A percentile compares a stretch with the other conserved stretches of the same genome.
Evolutionary conservation across 2,113 vertebrate genomes (phyloP).

Genomic region (Spilogale gracilis): DNA sequence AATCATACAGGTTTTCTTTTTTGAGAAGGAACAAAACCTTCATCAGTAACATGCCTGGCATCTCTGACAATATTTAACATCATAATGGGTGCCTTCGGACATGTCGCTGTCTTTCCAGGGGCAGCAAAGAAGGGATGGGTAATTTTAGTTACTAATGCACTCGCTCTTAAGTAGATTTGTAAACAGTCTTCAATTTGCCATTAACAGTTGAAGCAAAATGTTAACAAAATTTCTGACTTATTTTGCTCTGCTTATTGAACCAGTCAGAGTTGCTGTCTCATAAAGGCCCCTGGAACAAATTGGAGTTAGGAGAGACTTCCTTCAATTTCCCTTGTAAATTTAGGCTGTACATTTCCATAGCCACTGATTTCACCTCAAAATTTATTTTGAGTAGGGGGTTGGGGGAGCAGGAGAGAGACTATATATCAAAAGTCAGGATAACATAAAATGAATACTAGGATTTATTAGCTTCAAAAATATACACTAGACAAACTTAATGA

Average conservation of each 20-base stretch:
- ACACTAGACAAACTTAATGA: slow-evolving; percentile 73
- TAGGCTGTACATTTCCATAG: slow-evolving; percentile 65
- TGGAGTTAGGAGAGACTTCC: slow-evolving; percentile 58
- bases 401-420: background rate
- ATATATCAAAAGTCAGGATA: slow-evolving; percentile 23
- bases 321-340: slow-evolving; percentile 71
- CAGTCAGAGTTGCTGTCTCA: slow-evolving; percentile 74
- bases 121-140: slow-evolving; percentile 84
- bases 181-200: slow-evolving; percentile 87
- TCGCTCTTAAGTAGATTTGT: slow-evolving; percentile 88
- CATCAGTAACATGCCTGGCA: slow-evolving; percentile 83
- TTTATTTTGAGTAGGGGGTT: slow-evolving; percentile 13
- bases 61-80: slow-evolving; percentile 86
- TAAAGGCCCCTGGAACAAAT: slow-evolving; percentile 69
- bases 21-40: slow-evolving; percentile 78
- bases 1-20: slow-evolving; percentile 30
- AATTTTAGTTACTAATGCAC: slow-evolving; percentile 89
- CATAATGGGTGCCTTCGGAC: slow-evolving; percentile 85
- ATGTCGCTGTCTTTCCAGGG: slow-evolving; percentile 85
- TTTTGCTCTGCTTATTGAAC: slow-evolving; percentile 81
- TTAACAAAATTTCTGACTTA: slow-evolving; percentile 87
- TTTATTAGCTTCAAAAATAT: slow-evolving; percentile 85
- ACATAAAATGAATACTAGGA: slow-evolving; percentile 74
- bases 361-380: slow-evolving; percentile 49
- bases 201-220: slow-evolving; percentile 89